Evolutionary conservation across 1,140 invertebrate species (phyloP).

Genomic region (Drosophila equinoxialis): DNA sequence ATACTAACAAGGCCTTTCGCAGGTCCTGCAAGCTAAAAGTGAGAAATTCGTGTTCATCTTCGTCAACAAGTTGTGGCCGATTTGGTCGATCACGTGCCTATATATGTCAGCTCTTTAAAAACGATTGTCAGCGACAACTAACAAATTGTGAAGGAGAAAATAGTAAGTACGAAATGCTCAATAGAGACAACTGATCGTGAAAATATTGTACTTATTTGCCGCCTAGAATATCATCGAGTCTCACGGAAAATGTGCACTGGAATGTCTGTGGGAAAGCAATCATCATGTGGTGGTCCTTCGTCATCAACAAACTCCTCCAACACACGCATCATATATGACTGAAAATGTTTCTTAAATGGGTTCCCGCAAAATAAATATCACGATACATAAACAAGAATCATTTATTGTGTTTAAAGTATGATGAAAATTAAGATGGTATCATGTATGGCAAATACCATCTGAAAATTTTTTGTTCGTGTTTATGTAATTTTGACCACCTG

Average conservation of each 20-base stretch:
- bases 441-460: too few species aligned
- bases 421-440: too few species aligned
- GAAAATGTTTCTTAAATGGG: not conserved
- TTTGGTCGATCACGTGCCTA: slow-evolving; percentile 39
- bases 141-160: slow-evolving; percentile 25
- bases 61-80: slow-evolving; percentile 24
- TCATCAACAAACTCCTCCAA: not conserved
- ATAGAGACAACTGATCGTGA: not conserved
- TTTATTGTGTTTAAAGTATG: too few species aligned
- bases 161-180: not conserved
- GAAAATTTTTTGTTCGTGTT: too few species aligned
- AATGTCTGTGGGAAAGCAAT: not conserved
- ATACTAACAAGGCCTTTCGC: slow-evolving; percentile 22
- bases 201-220: not conserved
- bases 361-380: not conserved
- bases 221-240: not conserved
- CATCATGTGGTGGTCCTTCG: not conserved
- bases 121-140: slow-evolving; percentile 31
- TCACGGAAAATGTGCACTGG: not conserved
- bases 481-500: too few species aligned
- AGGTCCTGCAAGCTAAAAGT: slow-evolving; percentile 21
- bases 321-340: not conserved
- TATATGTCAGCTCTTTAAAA: slow-evolving; percentile 36
- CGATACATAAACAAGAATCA: too few species aligned
- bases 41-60: slow-evolving; percentile 10